A percentile compares a stretch with the other conserved stretches of the same genome.
These are phyloP conservation scores for Heliothis subflexa DNA, from an alignment of 1,140 invertebrate species.

Conservation along the genomic window DNA sequence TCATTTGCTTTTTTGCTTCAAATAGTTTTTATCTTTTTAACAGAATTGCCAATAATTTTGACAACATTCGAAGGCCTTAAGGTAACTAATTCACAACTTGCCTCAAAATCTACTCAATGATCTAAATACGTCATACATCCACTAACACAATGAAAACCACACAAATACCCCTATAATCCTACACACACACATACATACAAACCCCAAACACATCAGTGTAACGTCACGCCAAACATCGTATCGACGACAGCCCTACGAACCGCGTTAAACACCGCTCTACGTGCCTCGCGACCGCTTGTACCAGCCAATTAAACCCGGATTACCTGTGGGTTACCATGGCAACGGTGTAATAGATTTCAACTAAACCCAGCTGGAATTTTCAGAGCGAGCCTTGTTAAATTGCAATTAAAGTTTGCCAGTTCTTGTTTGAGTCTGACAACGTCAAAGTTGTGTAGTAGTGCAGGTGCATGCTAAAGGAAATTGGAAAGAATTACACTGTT, in stretches of 20 bases:
- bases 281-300: constrained; percentile 18
- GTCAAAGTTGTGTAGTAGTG: neutral
- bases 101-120: no score
- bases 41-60: no score
- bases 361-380: constrained; percentile 39
- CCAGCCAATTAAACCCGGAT: constrained; percentile 41
- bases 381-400: constrained; percentile 17
- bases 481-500: neutral
- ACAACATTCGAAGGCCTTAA: no score
- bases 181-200: neutral
- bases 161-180: neutral
- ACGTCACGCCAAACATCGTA: neutral
- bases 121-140: neutral
- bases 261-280: constrained; percentile 16
- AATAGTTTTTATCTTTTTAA: no score
- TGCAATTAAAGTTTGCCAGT: constrained; percentile 29
- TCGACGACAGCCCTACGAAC: neutral
- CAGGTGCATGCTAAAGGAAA: constrained; percentile 3
- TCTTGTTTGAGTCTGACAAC: constrained; percentile 13
- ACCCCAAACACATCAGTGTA: neutral
- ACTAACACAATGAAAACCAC: neutral
- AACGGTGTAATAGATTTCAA: constrained; percentile 38
- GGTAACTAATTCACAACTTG: no score
- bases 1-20: no score
- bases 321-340: constrained; percentile 31